These are phyloP conservation scores for Netelia virgata DNA, from an alignment of 2,888 invertebrate species.

Conservation along the genomic window DNA sequence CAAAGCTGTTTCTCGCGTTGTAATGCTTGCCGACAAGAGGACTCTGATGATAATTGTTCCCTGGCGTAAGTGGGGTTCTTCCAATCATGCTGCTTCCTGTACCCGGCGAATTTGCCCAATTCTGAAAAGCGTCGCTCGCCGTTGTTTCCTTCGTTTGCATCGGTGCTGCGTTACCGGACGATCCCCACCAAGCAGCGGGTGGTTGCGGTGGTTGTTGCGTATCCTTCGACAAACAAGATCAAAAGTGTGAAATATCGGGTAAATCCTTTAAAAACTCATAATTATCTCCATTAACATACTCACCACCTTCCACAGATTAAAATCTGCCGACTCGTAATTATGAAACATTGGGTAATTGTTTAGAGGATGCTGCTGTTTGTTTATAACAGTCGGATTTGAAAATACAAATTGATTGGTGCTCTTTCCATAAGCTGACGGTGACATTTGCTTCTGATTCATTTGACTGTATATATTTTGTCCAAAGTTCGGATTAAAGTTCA, in stretches of 20 bases:
- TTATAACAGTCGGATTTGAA: constrained; percentile 71
- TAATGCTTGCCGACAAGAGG: constrained; percentile 70
- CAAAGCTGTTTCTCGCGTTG: constrained; percentile 74
- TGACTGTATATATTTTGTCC: constrained; percentile 72
- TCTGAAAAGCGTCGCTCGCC: constrained; percentile 76
- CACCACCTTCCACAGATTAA: constrained; percentile 78
- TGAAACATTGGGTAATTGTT: constrained; percentile 77
- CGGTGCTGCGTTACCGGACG: constrained; percentile 67
- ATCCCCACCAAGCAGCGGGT: constrained; percentile 80
- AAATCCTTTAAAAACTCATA: no score
- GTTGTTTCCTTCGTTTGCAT: constrained; percentile 74
- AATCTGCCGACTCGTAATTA: constrained; percentile 78
- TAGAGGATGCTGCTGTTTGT: constrained; percentile 69
- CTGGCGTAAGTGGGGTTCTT: constrained; percentile 73
- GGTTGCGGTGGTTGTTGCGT: constrained; percentile 78
- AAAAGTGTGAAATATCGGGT: background rate
- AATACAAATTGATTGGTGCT: constrained; percentile 75
- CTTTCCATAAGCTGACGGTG: constrained; percentile 75
- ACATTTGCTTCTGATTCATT: constrained; percentile 76
- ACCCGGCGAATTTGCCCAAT: constrained; percentile 77
- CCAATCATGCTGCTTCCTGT: constrained; percentile 70
- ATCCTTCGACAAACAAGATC: constrained; percentile 77
- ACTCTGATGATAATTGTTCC: constrained; percentile 77
- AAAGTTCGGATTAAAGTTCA: constrained; percentile 74
- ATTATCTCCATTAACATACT: background rate